Conservation (phyloP, 1,140 invertebrate species). For the Drosophila malerkotliana region DNA sequence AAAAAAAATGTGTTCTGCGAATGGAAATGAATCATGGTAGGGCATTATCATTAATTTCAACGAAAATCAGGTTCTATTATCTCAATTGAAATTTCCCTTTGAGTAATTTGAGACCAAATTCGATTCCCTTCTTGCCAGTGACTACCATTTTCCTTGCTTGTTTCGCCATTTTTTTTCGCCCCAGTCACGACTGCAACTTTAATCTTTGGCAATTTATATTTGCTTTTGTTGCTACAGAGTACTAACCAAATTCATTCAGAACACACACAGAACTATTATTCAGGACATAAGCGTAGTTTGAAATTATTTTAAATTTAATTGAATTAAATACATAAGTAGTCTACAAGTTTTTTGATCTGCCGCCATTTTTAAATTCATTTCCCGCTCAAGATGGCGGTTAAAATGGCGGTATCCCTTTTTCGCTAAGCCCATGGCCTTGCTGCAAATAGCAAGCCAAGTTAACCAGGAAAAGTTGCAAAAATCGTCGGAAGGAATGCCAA, state of each 20-base stretch:
- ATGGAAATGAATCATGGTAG: neutral
- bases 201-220: constrained; percentile 59
- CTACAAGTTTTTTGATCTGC: neutral
- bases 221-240: constrained; percentile 15
- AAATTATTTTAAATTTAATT: neutral
- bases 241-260: constrained; percentile 7
- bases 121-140: constrained; percentile 12
- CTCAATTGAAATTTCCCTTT: constrained; percentile 45
- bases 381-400: too few species aligned
- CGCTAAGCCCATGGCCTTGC: neutral
- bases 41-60: constrained; percentile 24
- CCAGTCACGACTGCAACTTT: constrained; percentile 52
- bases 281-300: neutral
- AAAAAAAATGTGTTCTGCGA: neutral
- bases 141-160: constrained; percentile 7
- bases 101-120: constrained; percentile 40
- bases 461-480: constrained; percentile 47
- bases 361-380: neutral
- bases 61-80: constrained; percentile 28
- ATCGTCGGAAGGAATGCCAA: constrained; percentile 37
- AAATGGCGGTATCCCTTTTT: neutral
- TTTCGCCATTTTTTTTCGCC: constrained; percentile 9
- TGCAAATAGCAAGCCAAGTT: constrained; percentile 22
- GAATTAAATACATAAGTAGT: neutral
- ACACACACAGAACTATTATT: constrained; percentile 23